Conservation (phyloP, 2,888 invertebrate species). For the Operophtera brumata region DNA sequence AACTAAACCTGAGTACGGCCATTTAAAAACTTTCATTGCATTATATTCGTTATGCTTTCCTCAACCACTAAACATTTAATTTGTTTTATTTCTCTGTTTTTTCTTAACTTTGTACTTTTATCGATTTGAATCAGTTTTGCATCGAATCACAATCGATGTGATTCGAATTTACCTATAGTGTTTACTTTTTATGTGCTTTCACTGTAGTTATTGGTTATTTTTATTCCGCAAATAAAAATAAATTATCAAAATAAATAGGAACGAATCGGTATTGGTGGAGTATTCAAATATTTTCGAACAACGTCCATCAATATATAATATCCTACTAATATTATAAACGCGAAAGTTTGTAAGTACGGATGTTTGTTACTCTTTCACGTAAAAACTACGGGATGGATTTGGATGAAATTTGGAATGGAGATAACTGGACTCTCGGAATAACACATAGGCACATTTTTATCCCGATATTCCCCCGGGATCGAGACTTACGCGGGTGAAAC, state of each 20-base stretch:
- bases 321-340: too few species aligned
- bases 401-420: too few species aligned
- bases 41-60: constrained; percentile 21
- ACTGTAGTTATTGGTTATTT: constrained; percentile 3
- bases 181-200: constrained; percentile 14
- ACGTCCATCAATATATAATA: too few species aligned
- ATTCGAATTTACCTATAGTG: constrained; percentile 1
- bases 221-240: constrained; percentile 13
- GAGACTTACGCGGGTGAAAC: too few species aligned
- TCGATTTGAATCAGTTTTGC: constrained; percentile 7
- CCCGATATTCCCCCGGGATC: too few species aligned
- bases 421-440: too few species aligned
- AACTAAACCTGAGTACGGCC: neutral
- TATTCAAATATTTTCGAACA: too few species aligned
- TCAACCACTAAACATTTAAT: constrained; percentile 14
- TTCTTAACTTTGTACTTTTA: constrained; percentile 7
- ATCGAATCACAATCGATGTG: constrained; percentile 10
- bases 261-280: constrained; percentile 1
- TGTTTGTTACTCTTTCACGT: too few species aligned
- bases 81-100: constrained; percentile 20
- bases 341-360: too few species aligned
- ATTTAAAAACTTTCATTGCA: constrained; percentile 18
- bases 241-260: constrained; percentile 13
- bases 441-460: too few species aligned
- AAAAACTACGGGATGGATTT: too few species aligned